Percentiles rank a stretch among this genome's conserved stretches.
Evolutionary conservation across 2,888 invertebrate genomes (phyloP).

Genomic region (Limnephilus lunatus): DNA sequence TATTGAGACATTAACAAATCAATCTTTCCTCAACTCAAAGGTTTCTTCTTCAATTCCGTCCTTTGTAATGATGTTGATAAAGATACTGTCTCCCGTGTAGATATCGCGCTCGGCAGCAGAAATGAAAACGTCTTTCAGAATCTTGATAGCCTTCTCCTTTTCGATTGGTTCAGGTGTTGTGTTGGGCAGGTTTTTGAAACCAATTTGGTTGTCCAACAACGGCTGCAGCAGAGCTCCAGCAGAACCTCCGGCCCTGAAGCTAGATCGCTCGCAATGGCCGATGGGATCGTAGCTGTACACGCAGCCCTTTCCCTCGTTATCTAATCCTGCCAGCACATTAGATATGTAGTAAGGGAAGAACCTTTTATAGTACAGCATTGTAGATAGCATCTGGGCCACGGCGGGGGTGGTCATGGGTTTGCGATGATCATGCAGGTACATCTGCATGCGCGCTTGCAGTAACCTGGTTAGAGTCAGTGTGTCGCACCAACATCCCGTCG

Average conservation of each 20-base stretch:
- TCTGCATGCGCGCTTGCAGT: conserved; percentile 91
- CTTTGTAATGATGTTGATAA: conserved; percentile 91
- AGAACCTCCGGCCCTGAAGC: conserved; percentile 93
- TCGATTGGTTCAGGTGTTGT: conserved; percentile 81
- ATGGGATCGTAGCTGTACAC: conserved; percentile 98
- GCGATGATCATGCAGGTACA: conserved; percentile 96
- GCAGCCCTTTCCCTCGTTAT: conserved; percentile 94
- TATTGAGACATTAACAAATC: conserved; percentile 69
- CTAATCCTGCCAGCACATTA: conserved; percentile 95
- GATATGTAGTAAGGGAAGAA: conserved; percentile 99
- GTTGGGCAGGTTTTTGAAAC: conserved; percentile 90
- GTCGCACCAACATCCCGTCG: conserved; percentile 98
- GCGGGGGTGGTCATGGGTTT: conserved; percentile 95
- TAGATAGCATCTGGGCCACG: conserved; percentile 96
- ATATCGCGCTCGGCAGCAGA: conserved; percentile 99
- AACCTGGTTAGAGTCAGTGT: conserved; percentile 92
- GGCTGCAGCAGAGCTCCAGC: conserved; percentile 95
- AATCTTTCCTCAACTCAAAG: conserved; percentile 93
- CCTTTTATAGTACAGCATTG: conserved; percentile 95
- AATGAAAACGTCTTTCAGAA: conserved; percentile 97
- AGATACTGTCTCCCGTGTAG: conserved; percentile 95
- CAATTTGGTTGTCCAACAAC: conserved; percentile 96
- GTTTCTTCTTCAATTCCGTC: conserved; percentile 87
- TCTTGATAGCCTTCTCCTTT: conserved; percentile 87
- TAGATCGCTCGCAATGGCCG: conserved; percentile 92